A percentile compares a stretch with the other conserved stretches of the same genome.
Conservation (phyloP, 2,113 vertebrate species). For the Elephas maximus region DNA sequence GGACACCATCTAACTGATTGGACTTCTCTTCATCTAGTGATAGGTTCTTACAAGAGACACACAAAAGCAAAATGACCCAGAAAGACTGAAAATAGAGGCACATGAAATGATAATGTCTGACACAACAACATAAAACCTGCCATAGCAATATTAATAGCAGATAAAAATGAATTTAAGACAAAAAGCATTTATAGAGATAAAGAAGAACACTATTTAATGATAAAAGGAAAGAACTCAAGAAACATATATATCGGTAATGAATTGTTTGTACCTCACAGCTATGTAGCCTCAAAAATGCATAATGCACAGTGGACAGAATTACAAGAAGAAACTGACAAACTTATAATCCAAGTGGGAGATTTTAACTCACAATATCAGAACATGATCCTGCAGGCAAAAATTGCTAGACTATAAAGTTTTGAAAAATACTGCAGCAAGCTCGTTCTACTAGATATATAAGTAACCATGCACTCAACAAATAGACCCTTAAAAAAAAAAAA, state of each 20-base stretch:
- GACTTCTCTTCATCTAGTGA: background rate
- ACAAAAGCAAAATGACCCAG: background rate
- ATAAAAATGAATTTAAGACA: conserved; percentile 20
- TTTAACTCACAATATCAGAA: background rate
- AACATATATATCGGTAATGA: background rate
- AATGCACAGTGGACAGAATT: background rate
- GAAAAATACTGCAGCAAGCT: background rate
- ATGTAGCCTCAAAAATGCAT: background rate
- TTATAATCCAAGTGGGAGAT: background rate
- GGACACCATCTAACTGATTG: background rate
- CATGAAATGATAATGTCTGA: background rate
- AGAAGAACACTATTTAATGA: conserved; percentile 25
- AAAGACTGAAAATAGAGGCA: background rate
- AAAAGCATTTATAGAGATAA: conserved; percentile 26
- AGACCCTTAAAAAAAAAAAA: background rate
- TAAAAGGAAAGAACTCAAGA: background rate
- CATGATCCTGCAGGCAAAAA: background rate
- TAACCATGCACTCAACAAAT: background rate
- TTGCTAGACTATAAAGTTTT: background rate
- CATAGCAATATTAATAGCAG: background rate
- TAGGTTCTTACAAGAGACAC: background rate
- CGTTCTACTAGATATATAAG: background rate
- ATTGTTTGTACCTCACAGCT: background rate
- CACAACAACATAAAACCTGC: background rate
- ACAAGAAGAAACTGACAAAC: conserved; percentile 23